Conservation (phyloP, 2,113 vertebrate genomes). For the Chinchilla lanigera region DNA sequence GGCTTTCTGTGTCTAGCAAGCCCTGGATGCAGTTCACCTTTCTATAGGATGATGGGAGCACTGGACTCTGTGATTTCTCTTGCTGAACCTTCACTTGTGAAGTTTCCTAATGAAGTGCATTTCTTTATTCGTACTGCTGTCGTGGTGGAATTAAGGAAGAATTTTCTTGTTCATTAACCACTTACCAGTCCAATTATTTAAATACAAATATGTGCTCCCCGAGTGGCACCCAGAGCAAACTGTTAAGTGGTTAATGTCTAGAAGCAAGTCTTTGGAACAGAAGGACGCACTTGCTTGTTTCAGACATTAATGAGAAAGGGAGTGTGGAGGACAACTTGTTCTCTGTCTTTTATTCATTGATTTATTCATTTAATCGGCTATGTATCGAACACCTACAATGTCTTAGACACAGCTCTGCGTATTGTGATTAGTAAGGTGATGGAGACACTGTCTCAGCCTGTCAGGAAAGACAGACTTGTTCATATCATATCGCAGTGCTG, state of each 20-base stretch:
- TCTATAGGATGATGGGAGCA: neutral
- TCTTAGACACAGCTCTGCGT: neutral
- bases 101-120: slow-evolving; percentile 29
- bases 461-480: neutral
- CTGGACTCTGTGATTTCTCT: neutral
- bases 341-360: neutral
- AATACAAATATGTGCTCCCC: neutral
- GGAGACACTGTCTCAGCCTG: neutral
- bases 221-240: neutral
- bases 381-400: neutral
- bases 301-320: slow-evolving; percentile 28
- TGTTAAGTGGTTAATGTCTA: neutral
- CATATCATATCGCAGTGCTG: neutral
- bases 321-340: neutral
- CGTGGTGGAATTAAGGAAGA: neutral
- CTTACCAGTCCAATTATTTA: neutral
- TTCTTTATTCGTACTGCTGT: neutral
- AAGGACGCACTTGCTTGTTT: slow-evolving; percentile 11
- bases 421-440: neutral
- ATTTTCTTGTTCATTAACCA: slow-evolving; percentile 14
- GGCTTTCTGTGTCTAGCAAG: neutral
- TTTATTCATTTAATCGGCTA: neutral
- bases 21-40: neutral
- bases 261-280: neutral
- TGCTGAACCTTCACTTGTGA: neutral